Percentiles rank a stretch among this genome's conserved stretches.
These are phyloP conservation scores for Bubo bubo DNA, from an alignment of 2,113 vertebrate genomes.

Conservation along the genomic window DNA sequence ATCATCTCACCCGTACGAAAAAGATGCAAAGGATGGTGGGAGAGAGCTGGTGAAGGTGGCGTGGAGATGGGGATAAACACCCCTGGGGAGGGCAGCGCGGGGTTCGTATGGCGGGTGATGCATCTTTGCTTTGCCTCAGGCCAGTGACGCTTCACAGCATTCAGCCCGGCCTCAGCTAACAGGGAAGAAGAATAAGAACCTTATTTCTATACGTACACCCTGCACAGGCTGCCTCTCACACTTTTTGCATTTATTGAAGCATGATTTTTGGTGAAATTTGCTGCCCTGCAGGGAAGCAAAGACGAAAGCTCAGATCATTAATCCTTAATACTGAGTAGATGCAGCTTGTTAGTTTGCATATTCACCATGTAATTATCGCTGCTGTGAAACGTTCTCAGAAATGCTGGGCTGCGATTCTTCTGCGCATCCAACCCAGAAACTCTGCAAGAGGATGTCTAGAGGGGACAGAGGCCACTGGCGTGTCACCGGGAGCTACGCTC, in stretches of 20 bases:
- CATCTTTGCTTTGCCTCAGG: neutral
- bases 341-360: slow-evolving; percentile 19
- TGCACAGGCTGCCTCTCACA: neutral
- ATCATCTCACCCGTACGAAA: rapidly evolving
- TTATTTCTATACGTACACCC: neutral
- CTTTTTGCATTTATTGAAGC: neutral
- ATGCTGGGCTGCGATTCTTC: neutral
- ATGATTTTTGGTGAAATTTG: neutral
- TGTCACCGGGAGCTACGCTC: neutral
- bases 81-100: rapidly evolving
- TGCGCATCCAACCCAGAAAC: neutral
- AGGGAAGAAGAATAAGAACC: neutral
- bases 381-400: neutral
- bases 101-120: neutral
- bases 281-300: neutral
- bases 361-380: neutral
- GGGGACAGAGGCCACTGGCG: rapidly evolving
- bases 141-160: neutral
- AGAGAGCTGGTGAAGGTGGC: too few species aligned
- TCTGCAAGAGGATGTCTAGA: neutral
- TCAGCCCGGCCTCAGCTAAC: rapidly evolving
- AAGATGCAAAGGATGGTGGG: rapidly evolving
- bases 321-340: slow-evolving; percentile 30
- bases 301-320: slow-evolving; percentile 26
- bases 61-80: neutral